phyloP scores from a whole-genome alignment of 2,888 invertebrate species.

The Platypus cylindrus region DNA sequence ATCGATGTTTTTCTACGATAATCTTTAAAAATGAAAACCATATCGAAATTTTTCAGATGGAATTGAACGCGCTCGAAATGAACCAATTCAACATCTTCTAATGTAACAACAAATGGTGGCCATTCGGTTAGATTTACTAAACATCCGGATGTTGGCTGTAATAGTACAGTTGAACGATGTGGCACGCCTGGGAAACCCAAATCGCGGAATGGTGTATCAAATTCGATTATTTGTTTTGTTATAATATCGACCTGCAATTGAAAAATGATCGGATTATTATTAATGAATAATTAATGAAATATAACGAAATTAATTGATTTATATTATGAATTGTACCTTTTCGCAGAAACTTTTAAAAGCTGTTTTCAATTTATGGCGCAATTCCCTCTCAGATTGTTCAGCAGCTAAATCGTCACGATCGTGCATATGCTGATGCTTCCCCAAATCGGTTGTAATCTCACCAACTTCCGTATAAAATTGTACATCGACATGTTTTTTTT shows the following conservation, averaged over 20 bases:
- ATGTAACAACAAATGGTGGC: constrained; percentile 97
- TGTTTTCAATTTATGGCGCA: constrained; percentile 90
- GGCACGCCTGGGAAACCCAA: constrained; percentile 97
- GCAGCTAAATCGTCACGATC: constrained; percentile 97
- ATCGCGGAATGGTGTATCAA: constrained; percentile 96
- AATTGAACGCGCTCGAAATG: constrained; percentile 99
- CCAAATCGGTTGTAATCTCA: constrained; percentile 97
- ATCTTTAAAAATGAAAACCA: constrained; percentile 99
- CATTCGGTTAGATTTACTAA: constrained; percentile 95
- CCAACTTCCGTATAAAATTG: constrained; percentile 99
- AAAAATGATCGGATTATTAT: constrained; percentile 5
- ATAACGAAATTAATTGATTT: too few species aligned
- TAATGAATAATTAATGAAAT: too few species aligned
- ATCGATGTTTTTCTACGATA: constrained; percentile 87
- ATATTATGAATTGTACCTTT: constrained; percentile 46
- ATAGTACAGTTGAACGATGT: constrained; percentile 85
- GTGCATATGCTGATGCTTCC: constrained; percentile 99
- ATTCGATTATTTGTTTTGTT: constrained; percentile 95
- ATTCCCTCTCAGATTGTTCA: constrained; percentile 95
- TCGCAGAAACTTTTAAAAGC: constrained; percentile 99
- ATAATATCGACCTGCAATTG: constrained; percentile 60
- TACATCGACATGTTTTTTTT: constrained; percentile 96
- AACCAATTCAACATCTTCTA: constrained; percentile 95
- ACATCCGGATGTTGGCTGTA: constrained; percentile 95
- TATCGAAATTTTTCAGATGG: constrained; percentile 97